phyloP scores from a whole-genome alignment of 2,113 vertebrate species.

The Chionomys nivalis region DNA sequence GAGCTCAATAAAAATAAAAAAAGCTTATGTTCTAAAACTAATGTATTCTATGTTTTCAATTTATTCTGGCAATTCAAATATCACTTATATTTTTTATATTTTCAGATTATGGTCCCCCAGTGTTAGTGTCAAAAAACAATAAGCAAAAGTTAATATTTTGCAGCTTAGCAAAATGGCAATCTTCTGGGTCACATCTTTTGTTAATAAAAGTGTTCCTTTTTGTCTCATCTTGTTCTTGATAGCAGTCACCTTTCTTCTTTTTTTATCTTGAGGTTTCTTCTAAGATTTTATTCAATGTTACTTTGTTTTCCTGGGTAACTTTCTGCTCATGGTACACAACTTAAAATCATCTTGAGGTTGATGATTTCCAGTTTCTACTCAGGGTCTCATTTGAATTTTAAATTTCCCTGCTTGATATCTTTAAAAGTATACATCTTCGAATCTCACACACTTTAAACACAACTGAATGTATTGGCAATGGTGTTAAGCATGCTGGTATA shows the following conservation, averaged over 20 bases:
- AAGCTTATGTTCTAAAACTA: not conserved
- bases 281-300: not conserved
- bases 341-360: not conserved
- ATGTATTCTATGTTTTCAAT: not conserved
- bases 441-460: not conserved
- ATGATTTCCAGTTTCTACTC: not conserved
- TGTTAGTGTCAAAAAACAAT: not conserved
- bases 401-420: not conserved
- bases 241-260: not conserved
- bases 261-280: not conserved
- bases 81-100: not conserved
- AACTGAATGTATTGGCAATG: not conserved
- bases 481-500: not conserved
- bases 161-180: not conserved
- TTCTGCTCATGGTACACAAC: not conserved
- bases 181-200: not conserved
- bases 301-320: not conserved
- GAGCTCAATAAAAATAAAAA: not conserved
- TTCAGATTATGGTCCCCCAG: constrained; percentile 12
- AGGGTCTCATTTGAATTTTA: not conserved
- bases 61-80: not conserved
- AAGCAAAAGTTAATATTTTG: not conserved
- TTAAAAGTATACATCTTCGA: not conserved
- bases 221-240: not conserved
- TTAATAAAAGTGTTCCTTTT: not conserved